Evolutionary conservation across 1,140 invertebrate genomes (phyloP).

Genomic region (Cotesia typhae): DNA sequence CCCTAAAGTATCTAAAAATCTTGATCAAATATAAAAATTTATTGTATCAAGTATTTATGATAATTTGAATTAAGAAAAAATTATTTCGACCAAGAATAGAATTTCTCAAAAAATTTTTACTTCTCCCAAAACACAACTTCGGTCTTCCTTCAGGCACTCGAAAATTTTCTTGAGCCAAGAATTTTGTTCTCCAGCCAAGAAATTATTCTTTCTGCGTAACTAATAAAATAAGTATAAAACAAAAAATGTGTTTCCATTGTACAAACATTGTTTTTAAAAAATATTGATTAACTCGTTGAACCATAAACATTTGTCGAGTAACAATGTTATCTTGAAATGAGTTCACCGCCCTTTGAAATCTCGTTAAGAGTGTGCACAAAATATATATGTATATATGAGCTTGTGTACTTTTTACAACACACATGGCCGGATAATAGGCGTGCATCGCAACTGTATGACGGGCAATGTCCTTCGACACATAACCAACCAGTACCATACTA

Average conservation of each 20-base stretch:
- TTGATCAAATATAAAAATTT: no score
- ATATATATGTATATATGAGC: not conserved
- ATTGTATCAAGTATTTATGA: no score
- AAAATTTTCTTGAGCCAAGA: no score
- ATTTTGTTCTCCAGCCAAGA: no score
- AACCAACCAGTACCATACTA: not conserved
- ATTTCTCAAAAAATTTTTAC: no score
- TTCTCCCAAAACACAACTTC: no score
- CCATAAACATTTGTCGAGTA: slow-evolving; percentile 10
- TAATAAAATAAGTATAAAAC: no score
- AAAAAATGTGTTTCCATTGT: not conserved
- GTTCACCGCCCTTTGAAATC: slow-evolving; percentile 14
- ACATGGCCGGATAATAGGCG: slow-evolving; percentile 17
- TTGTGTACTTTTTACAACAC: not conserved
- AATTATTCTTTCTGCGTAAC: no score
- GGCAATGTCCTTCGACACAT: slow-evolving; percentile 9
- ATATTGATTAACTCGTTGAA: not conserved
- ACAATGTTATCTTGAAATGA: slow-evolving; percentile 18
- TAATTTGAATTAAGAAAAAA: no score
- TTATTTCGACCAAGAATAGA: no score
- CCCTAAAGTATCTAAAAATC: no score
- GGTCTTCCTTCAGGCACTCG: no score
- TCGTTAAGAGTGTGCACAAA: not conserved
- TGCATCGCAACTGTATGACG: slow-evolving; percentile 18
- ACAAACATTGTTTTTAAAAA: not conserved